These are phyloP conservation scores for Aurelia sp. DNA, from an alignment of 30 jellyfish, hydroid and myxozoan species.

Conservation along the genomic window DNA sequence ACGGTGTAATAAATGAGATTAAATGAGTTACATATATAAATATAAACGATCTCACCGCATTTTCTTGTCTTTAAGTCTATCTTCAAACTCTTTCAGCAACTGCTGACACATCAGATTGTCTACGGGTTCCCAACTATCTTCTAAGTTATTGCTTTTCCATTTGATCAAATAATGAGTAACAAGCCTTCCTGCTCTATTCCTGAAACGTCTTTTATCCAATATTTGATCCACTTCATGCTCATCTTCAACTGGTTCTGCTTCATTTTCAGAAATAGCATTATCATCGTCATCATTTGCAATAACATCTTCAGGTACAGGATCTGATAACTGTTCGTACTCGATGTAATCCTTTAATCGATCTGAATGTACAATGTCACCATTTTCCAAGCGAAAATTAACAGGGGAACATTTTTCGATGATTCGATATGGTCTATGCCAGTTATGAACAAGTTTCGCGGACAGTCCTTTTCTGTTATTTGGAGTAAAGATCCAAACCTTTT, in stretches of 20 bases:
- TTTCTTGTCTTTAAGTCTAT: too few species aligned
- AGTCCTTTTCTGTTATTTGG: too few species aligned
- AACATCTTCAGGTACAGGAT: not conserved
- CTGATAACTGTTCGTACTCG: conserved; percentile 2
- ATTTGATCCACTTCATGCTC: not conserved
- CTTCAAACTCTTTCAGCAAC: too few species aligned
- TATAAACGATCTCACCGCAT: too few species aligned
- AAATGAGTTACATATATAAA: too few species aligned
- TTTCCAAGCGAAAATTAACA: not conserved
- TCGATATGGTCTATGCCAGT: too few species aligned
- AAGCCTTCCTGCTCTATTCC: not conserved
- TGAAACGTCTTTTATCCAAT: conserved; percentile 1
- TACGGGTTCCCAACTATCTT: too few species aligned
- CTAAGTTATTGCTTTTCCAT: not conserved
- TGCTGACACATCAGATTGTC: too few species aligned
- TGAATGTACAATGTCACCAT: not conserved
- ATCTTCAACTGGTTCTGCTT: not conserved
- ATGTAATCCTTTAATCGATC: not conserved
- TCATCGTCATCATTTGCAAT: not conserved
- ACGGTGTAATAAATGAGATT: too few species aligned
- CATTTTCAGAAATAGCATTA: not conserved
- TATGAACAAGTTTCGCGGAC: too few species aligned
- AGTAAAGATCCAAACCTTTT: too few species aligned
- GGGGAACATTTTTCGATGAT: too few species aligned
- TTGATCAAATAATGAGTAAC: not conserved